Base-by-base conservation (phyloP, 2,113 vertebrate species). In the Albula glossodonta region DNA sequence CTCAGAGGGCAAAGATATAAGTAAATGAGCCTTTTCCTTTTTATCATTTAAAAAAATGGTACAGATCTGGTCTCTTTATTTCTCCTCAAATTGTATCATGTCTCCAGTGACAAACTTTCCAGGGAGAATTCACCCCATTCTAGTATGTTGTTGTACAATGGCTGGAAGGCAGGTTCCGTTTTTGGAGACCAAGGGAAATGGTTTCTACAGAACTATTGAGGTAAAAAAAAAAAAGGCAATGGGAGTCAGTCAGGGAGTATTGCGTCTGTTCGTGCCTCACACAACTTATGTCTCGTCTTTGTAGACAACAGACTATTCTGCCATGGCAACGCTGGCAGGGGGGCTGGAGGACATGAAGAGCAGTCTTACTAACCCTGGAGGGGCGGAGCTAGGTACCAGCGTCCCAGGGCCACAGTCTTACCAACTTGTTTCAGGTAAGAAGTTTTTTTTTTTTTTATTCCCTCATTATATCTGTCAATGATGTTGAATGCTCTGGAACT, bases 301-400 rank as follows among this genome's bases (percentile, higher is more conserved):
- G 15, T 93, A 99, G 98, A 97, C 97, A 8, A 96, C 97, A 31
- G 98, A 99, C 82, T 99, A 99, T 86, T 98, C 98, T 19, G 93
- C 97, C 87, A 99, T 99, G 98, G 97, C 97, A 78, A 98, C 98
- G 0, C 92, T 99, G 92, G 95, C 97, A 70, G 97, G 97, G n/a
- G 98, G 98, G 89, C 91, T 99, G 92, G 98, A 99, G 0, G 98
- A 99, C 90, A 99, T 99, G 98, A 99, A 99, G 92, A 97, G 95
- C 84, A 99, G 96, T 90, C 94, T 99, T 95, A 95, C 95, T 90
- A 99, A 97, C 92, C 95, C 97, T 7, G 92, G 94, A 81, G 96
- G 97, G n/a, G 95, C 96, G 0, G 98, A 99, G 89, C 89, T 99
- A 83, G 97, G 98, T 86, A 94, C 96, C 0, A 96, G 95, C 0